Conservation (phyloP, 2,888 invertebrate species). For the Drosophila siamana region DNA sequence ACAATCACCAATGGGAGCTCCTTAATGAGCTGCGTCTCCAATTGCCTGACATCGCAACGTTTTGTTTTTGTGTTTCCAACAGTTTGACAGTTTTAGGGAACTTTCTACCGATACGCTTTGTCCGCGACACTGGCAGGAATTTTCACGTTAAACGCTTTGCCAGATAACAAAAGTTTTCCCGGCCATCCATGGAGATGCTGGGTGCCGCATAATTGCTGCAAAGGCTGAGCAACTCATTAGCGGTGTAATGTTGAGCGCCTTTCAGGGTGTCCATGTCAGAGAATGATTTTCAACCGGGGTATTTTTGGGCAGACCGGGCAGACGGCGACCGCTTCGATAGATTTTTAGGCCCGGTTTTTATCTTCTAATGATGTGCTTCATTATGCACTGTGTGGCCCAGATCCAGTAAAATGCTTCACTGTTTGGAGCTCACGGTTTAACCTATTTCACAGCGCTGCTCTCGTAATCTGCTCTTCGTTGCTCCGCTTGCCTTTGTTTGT, state of each 20-base stretch:
- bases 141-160: constrained; percentile 57
- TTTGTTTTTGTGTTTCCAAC: constrained; percentile 31
- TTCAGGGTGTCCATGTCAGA: constrained; percentile 5
- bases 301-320: background rate
- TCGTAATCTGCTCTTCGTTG: constrained; percentile 25
- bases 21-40: constrained; percentile 58
- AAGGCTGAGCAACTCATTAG: constrained; percentile 69
- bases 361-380: constrained; percentile 71
- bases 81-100: constrained; percentile 65
- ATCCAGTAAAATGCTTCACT: constrained; percentile 16
- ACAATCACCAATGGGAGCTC: constrained; percentile 9
- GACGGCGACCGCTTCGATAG: constrained; percentile 54
- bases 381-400: constrained; percentile 53
- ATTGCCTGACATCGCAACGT: constrained; percentile 30
- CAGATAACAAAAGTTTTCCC: constrained; percentile 45
- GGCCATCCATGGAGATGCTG: background rate
- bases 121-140: constrained; percentile 17
- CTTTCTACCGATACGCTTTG: constrained; percentile 38
- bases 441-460: constrained; percentile 28
- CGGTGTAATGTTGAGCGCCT: constrained; percentile 55
- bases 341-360: constrained; percentile 64
- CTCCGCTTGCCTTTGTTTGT: constrained; percentile 40
- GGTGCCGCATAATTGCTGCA: constrained; percentile 66
- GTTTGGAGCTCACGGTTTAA: constrained; percentile 16
- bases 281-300: background rate